A percentile compares a stretch with the other conserved stretches of the same genome.
These are phyloP conservation scores for Apolygus lucorum DNA, from an alignment of 1,140 invertebrate genomes.

Conservation along the genomic window DNA sequence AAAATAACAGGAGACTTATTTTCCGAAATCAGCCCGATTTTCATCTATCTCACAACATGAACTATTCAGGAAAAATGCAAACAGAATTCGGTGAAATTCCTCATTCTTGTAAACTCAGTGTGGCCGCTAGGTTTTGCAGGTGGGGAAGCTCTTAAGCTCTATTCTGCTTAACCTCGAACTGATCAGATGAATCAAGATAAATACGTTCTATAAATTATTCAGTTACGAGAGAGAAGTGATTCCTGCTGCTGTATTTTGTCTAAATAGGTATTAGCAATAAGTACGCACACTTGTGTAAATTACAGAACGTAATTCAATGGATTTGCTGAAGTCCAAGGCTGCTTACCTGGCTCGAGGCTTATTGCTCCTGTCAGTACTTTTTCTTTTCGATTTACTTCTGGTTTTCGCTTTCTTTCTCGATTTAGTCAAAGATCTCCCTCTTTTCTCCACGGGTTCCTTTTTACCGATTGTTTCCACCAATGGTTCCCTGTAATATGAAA, in stretches of 20 bases:
- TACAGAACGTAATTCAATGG: too few species aligned
- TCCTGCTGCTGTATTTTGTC: background rate
- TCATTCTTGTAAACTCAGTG: too few species aligned
- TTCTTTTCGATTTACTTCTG: constrained; percentile 1
- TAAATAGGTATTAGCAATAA: background rate
- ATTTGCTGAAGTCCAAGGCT: background rate
- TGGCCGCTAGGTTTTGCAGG: too few species aligned
- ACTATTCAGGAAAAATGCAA: too few species aligned
- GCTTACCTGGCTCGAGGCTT: background rate
- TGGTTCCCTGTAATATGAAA: background rate
- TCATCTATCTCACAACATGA: too few species aligned
- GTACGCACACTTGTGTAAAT: too few species aligned
- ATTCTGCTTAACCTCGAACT: background rate
- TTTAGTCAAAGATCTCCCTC: background rate
- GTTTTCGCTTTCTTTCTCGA: background rate
- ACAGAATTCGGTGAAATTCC: too few species aligned
- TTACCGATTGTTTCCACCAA: background rate
- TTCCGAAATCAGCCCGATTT: too few species aligned
- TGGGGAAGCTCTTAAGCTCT: too few species aligned
- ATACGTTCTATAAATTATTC: background rate
- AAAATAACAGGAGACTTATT: too few species aligned
- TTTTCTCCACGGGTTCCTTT: background rate
- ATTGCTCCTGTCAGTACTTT: background rate
- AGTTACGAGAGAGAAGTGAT: background rate
- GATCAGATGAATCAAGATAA: background rate